Evolutionary conservation across 1,140 invertebrate genomes (phyloP).

Genomic region (Aphelenchoides fujianensis): DNA sequence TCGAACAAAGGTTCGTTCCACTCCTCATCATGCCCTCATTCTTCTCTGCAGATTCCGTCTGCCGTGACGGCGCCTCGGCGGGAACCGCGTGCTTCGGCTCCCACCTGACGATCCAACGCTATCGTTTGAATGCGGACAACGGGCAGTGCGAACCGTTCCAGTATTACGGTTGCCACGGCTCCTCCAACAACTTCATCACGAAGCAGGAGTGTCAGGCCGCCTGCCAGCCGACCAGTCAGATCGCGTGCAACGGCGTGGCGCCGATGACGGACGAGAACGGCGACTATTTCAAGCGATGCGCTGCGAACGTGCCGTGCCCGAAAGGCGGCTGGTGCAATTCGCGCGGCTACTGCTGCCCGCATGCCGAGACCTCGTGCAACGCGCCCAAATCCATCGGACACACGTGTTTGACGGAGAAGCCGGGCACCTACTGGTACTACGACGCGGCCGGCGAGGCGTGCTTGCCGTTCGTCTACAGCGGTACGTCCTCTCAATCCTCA

Average conservation of each 20-base stretch:
- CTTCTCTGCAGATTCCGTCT: conserved; percentile 38
- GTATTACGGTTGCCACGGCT: conserved; percentile 67
- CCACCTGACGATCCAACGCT: conserved; percentile 62
- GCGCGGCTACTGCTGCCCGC: conserved; percentile 53
- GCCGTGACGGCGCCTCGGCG: conserved; percentile 41
- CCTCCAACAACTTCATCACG: conserved; percentile 67
- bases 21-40: background rate
- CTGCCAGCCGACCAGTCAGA: conserved; percentile 56
- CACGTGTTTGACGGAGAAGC: conserved; percentile 57
- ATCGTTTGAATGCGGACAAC: conserved; percentile 64
- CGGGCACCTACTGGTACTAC: conserved; percentile 62
- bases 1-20: conserved; percentile 42
- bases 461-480: conserved; percentile 63
- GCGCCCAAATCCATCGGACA: conserved; percentile 51
- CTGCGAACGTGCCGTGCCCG: conserved; percentile 48
- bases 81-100: conserved; percentile 46
- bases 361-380: conserved; percentile 50
- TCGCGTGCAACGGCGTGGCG: conserved; percentile 50
- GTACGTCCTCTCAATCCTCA: too few relatives aligned
- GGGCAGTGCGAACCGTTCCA: conserved; percentile 66
- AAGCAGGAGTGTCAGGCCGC: conserved; percentile 63
- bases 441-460: conserved; percentile 61
- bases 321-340: conserved; percentile 45
- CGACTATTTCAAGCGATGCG: conserved; percentile 48
- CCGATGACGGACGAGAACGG: conserved; percentile 48